Conservation (phyloP, 1,140 invertebrate species). For the Whitmania pigra region DNA sequence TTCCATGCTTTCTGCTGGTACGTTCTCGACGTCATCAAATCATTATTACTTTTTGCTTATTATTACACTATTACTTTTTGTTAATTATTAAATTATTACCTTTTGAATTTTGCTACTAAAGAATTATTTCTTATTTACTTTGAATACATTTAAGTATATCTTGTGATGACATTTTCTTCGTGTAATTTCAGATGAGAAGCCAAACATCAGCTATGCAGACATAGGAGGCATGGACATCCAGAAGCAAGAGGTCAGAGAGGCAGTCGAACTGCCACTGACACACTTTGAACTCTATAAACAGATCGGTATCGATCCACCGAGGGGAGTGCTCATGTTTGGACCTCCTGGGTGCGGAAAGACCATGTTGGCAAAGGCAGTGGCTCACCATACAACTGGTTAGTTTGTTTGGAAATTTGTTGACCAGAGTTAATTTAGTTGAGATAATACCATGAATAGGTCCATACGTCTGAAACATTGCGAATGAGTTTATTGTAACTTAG, state of each 20-base stretch:
- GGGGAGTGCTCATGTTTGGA: slow-evolving; percentile 95
- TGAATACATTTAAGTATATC: neutral
- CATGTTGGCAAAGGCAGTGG: slow-evolving; percentile 97
- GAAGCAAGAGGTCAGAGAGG: slow-evolving; percentile 97
- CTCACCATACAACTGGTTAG: slow-evolving; percentile 78
- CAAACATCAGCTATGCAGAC: slow-evolving; percentile 88
- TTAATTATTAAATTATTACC: too few species aligned
- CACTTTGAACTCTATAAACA: slow-evolving; percentile 99
- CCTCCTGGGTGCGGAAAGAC: slow-evolving; percentile 66
- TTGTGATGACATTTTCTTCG: neutral
- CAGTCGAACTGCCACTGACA: slow-evolving; percentile 91
- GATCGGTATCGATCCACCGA: slow-evolving; percentile 75
- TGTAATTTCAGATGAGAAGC: slow-evolving; percentile 72
- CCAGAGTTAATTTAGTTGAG: too few species aligned
- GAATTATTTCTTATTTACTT: neutral
- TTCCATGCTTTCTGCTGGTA: slow-evolving; percentile 83
- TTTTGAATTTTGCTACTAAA: neutral
- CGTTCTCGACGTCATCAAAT: too few species aligned
- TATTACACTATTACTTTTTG: too few species aligned
- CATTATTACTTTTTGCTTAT: too few species aligned
- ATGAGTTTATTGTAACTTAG: too few species aligned
- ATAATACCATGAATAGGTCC: too few species aligned
- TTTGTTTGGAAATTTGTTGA: neutral
- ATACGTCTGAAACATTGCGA: too few species aligned
- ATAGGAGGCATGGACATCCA: slow-evolving; percentile 99